Evolutionary conservation across 2,797 vertebrate species (phyloP), one percentile per base, ranked within the genome.

Genomic region (Pseudocheirus occidentalis): DNA sequence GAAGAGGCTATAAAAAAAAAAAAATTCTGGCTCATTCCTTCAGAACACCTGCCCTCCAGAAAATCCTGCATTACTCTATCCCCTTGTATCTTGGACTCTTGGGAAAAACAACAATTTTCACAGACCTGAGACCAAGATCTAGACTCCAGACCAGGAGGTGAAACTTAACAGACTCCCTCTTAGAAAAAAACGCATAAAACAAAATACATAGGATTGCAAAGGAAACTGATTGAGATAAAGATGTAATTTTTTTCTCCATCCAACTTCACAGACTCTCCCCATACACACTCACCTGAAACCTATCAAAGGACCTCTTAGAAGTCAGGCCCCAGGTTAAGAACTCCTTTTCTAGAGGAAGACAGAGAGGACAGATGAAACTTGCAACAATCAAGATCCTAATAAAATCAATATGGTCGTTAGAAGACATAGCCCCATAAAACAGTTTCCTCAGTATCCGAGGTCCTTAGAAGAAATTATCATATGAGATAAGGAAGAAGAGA

Each of bases 351-450:
- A 50, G 40, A 46, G 40, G 1, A 93, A 93, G 87, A 92, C n/a
- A 28, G 46, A 66, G 90, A 89, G 91, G 90, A 91, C 90, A 93
- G 91, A 93, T 62, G 96, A 94, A 73, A 57, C 57, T 4, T 81
- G 54, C 53, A 52, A 58, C 89, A 93, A 91, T 93, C 90, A 59
- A 55, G 31, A 81, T 54, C 58, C 62, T 55, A 5, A 55, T 73
- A 91, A 18, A 91, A 5, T 90, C 93, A 56, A 62, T 58, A 12
- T 52, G 31, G 87, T 93, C 66, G 56, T 50, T 11, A 93, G 50
- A 55, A 50, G 56, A 54, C 56, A 52, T 24, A 31, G 95, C 12
- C 24, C 58, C 92, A 90, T 11, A 11, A n/a, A 46, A 56, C 3
- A 52, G 73, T 29, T 18, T 90, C 14, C 92, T 46, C 21, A 66